Evolutionary conservation across 2,113 vertebrate species (phyloP), one percentile per base, ranked within the genome.

Genomic region (Salvelinus fontinalis): DNA sequence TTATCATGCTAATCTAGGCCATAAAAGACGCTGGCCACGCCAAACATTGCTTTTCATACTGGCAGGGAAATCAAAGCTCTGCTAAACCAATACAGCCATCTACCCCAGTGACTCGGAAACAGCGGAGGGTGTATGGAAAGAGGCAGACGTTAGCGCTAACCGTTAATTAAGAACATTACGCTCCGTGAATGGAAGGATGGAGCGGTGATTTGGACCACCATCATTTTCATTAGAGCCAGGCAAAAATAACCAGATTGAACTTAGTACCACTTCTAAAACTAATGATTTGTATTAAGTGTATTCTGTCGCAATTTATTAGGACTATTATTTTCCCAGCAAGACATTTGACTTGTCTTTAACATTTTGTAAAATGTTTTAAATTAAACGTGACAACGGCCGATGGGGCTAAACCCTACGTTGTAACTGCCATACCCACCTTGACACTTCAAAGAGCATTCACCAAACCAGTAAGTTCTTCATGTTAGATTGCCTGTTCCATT

Each of bases 11-110:
- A 62, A 62, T 62, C 59, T 22, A 22, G 59, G 59, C 59, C 4
- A 22, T 62, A 62, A 22, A 62, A 62, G 59, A 62, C 22, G n/a
- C n/a, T 62, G n/a, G n/a, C 59, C 59, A 3, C n/a, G n/a, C 59
- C 18, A 8, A 62, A 62, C 59, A 62, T 11, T 8, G 59, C 24
- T 22, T 62, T n/a, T 62, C 18, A 62, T 62, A 22, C 59, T 62
- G 59, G n/a, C 59, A 62, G 59, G 59, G 59, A 22, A 62, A n/a
- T 62, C 59, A 62, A 62, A 62, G 20, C n/a, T 62, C n/a, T 62
- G 20, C 59, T 22, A 62, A 62, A 8, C 13, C 59, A 62, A 62
- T 62, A 62, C 54, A 57, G 54, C 54, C 54, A 57, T 57, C 54
- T 20, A 57, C 20, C 54, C 39, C 54, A 57, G 4, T 20, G 4